Base-by-base conservation (phyloP, 2,113 vertebrate species). In the Sisor rabdophorus region DNA sequence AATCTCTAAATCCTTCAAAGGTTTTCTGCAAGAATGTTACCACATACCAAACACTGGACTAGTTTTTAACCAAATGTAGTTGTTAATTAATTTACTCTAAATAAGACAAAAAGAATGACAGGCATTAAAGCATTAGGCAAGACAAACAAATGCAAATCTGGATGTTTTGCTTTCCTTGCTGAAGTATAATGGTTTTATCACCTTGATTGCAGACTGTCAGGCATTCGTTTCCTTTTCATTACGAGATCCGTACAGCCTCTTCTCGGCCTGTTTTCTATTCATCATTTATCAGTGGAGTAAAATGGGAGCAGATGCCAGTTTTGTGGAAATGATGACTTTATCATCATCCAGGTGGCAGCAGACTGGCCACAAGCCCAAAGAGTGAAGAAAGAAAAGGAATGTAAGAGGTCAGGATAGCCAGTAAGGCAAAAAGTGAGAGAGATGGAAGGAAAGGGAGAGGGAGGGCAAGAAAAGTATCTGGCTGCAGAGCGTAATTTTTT, bases 81-180 rank as follows among this genome's bases (percentile, higher is more conserved):
- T 63, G 79, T 86, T 89, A 87, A 89, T 90, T 90, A 87, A 89
- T 88, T 88, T 88, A 80, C 81, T 78, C 77, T 82, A 84, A 86
- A 85, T 89, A 87, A 86, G 88, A 86, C 65, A 68, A 50, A 68
- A 68, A 28, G 44, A 86, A 13, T 50, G 60, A 63, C 72, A 47
- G 72, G 75, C 80, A 65, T 85, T 81, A 87, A 85, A 87, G 86
- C 83, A 82, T 89, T 87, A 88, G 48, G 52, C 13, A 15, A 32
- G 60, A 9, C 15, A 77, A 80, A 84, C 70, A 52, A 20, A 65
- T 71, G 32, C 59, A 71, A 86, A 68, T 74, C 73, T 77, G 53
- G 54, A 65, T 70, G 53, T 60, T 50, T 60, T n/a, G 61, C 75
- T 70, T 76, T 50, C 40, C 54, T 40, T 28, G 4, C 63, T 75